Conservation (phyloP, 2,888 invertebrate species). For the Brenthis ino region DNA sequence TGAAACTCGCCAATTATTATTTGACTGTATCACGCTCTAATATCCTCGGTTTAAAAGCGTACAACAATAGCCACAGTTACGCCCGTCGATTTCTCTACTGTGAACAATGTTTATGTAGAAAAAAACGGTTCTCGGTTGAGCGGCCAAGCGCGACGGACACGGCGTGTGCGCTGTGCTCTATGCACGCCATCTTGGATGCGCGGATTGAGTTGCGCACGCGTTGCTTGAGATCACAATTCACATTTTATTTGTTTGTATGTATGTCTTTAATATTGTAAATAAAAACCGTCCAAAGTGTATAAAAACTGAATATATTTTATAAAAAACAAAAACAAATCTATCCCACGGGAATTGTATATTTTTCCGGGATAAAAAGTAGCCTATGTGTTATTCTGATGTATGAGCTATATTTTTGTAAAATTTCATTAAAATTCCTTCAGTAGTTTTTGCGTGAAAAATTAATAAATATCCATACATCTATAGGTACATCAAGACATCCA, state of each 20-base stretch:
- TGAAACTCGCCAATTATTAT: constrained; percentile 58
- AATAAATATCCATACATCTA: too few species aligned
- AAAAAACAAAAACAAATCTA: too few species aligned
- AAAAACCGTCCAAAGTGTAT: too few species aligned
- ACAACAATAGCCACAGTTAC: constrained; percentile 78
- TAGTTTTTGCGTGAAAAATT: too few species aligned
- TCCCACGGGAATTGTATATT: too few species aligned
- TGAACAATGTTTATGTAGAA: constrained; percentile 80
- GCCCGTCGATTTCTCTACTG: constrained; percentile 79
- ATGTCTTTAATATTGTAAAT: background rate
- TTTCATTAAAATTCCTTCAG: too few species aligned
- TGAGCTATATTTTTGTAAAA: too few species aligned
- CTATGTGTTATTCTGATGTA: too few species aligned
- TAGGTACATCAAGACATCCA: too few species aligned
- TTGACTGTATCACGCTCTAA: constrained; percentile 77
- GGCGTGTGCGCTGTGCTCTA: constrained; percentile 70
- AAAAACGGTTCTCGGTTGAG: constrained; percentile 71
- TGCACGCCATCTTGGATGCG: constrained; percentile 71
- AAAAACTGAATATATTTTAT: background rate
- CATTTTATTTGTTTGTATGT: constrained; percentile 14
- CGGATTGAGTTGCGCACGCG: constrained; percentile 74
- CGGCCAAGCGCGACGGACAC: constrained; percentile 72
- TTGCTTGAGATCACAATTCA: constrained; percentile 36
- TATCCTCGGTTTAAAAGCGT: constrained; percentile 72
- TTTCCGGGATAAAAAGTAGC: too few species aligned